A percentile compares a stretch with the other conserved stretches of the same genome.
These are phyloP conservation scores for Chaetops frenatus DNA, from an alignment of 2,113 vertebrate genomes.

Conservation along the genomic window DNA sequence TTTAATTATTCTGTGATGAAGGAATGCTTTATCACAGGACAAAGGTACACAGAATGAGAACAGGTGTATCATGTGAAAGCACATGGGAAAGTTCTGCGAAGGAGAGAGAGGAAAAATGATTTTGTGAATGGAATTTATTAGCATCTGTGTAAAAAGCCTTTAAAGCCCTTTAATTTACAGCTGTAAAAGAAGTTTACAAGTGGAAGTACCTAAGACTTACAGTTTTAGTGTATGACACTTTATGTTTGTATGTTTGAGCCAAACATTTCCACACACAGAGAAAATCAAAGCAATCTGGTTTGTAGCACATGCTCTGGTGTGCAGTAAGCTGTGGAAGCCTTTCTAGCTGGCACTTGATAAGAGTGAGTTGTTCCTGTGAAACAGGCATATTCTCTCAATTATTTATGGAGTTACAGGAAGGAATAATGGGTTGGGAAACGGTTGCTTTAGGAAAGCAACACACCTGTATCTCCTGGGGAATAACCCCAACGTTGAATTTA, in stretches of 20 bases:
- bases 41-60: not conserved
- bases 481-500: not conserved
- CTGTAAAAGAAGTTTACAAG: slow-evolving; percentile 46
- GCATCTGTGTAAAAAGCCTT: slow-evolving; percentile 39
- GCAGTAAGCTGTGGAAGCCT: slow-evolving; percentile 4
- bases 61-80: not conserved
- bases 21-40: not conserved
- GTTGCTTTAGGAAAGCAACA: slow-evolving; percentile 1
- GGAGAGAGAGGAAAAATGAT: not conserved
- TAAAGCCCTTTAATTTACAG: slow-evolving; percentile 49
- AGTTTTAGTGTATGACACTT: not conserved
- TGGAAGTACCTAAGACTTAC: slow-evolving; percentile 16
- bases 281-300: slow-evolving; percentile 9
- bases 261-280: not conserved
- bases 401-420: slow-evolving; percentile 27
- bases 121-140: slow-evolving; percentile 52
- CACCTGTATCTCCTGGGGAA: not conserved
- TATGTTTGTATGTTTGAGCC: slow-evolving; percentile 10
- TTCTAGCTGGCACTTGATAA: slow-evolving; percentile 11
- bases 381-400: slow-evolving; percentile 7
- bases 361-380: slow-evolving; percentile 16
- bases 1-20: slow-evolving; percentile 14
- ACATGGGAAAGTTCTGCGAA: not conserved
- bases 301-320: not conserved
- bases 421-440: slow-evolving; percentile 13